Base-by-base conservation (phyloP, 2,113 vertebrate genomes). In the Austrofundulus limnaeus region DNA sequence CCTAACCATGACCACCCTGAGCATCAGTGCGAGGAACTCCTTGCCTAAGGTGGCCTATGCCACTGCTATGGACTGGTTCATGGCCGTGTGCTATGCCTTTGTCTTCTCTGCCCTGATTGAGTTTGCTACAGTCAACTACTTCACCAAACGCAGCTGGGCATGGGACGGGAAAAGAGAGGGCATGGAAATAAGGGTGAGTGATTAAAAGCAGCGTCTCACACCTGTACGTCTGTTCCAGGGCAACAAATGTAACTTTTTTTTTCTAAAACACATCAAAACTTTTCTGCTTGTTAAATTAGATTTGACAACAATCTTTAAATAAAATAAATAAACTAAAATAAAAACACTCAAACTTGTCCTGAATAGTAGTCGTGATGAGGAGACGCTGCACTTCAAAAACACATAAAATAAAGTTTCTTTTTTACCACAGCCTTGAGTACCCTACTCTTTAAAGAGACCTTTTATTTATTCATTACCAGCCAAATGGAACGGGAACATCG, bases 61-160 rank as follows among this genome's bases (percentile, higher is more conserved):
- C 86, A 99, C 97, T 17, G 97, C 97, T 90, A 98, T 99, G 97
- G 97, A 99, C 92, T 99, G 97, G 97, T 99, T 99, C 94, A 99
- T 99, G 94, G 97, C 97, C 8, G 97, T 99, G 86, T 99, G 96
- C 93, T 99, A 99, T 77, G 96, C 97, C 87, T 99, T 99, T 85
- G 97, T 99, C 86, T 99, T 99, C 94, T 99, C 97, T 80, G 97
- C 97, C 59, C 94, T 99, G 92, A 99, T 99, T 56, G 97, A 99
- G 81, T 99, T 99, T 82, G 97, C 97, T 61, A 98, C 97, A 0
- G 97, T 99, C 87, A 99, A 99, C 92, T 99, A 99, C 92, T 99
- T 99, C 93, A 99, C 97, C 86, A 99, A 99, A 75, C 93, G 97
- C 75, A 98, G 97, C 88, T 99, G 97, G 97, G 96, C 97, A 59